These are phyloP conservation scores for Charina bottae DNA, from an alignment of 2,113 vertebrate species.

Conservation along the genomic window DNA sequence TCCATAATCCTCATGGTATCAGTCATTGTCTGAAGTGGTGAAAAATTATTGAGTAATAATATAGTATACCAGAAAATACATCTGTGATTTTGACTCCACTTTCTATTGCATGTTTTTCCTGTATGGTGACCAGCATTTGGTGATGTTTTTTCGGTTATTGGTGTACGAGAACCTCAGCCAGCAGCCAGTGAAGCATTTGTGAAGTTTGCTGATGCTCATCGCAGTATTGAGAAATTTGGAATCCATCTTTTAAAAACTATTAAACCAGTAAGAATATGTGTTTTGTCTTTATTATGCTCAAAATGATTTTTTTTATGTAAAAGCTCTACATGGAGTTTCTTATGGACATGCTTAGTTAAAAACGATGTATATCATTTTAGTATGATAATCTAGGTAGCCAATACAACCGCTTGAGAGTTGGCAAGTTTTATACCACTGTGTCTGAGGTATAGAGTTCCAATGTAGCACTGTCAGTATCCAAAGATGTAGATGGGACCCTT, in stretches of 20 bases:
- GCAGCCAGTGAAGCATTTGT: slow-evolving; percentile 97
- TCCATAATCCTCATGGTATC: neutral
- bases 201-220: slow-evolving; percentile 96
- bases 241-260: slow-evolving; percentile 95
- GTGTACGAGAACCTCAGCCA: slow-evolving; percentile 93
- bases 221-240: slow-evolving; percentile 96
- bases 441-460: neutral
- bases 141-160: slow-evolving; percentile 97
- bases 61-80: neutral
- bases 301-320: neutral
- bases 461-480: neutral
- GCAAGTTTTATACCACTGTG: neutral
- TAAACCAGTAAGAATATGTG: slow-evolving; percentile 84
- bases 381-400: neutral
- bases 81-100: neutral
- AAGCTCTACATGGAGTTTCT: neutral
- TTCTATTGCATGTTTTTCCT: slow-evolving; percentile 32
- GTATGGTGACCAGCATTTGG: slow-evolving; percentile 82
- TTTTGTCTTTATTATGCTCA: neutral
- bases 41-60: neutral
- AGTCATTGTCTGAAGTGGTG: neutral
- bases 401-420: neutral
- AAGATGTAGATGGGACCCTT: no score
- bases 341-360: neutral
- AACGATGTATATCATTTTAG: neutral